Base-by-base conservation (phyloP, 2,113 vertebrate species). In the Proterorhinus semilunaris region DNA sequence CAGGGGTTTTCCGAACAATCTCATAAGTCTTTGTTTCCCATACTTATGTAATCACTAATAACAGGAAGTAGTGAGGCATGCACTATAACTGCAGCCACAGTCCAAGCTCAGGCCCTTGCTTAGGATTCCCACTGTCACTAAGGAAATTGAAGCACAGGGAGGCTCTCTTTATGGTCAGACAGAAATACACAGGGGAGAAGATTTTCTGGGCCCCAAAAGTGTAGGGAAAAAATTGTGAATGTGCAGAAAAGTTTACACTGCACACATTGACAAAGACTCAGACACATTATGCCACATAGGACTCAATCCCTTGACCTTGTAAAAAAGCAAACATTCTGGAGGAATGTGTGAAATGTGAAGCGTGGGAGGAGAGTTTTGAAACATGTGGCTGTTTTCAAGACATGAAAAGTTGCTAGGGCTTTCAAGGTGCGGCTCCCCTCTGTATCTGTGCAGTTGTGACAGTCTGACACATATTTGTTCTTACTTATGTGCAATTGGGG, bases 301-400 rank as follows among this genome's bases (percentile, higher is more conserved):
- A 79, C 65, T 75, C 65, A 74, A 83, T 83, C 62, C 84, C 47
- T 15, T 78, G 84, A 86, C 81, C 75, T 78, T 69, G 66, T 77
- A 72, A 80, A 78, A 78, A 84, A 80, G 81, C 76, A 86, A 89
- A 86, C 84, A 84, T 82, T 85, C 46, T 71, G 54, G 57, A 80
- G 85, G 87, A 91, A 91, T 90, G 81, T 90, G 84, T 88, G 87
- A 90, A 91, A 90, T 90, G 84, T 83, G 69, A 68, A 76, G 83
- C 75, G 82, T 88, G 88, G 90, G 90, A 89, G 86, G 83, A 88
- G 72, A 83, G 53, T 81, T 75, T 79, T 81, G 78, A 87, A 83
- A 86, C 83, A 86, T 87, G 79, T 74, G 81, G 78, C 82, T 81
- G 83, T 87, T 85, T 83, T 72, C 71, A 3, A 80, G 83, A 84